These are phyloP conservation scores for Ariopsis seemanni DNA, from an alignment of 2,113 vertebrate species.

Conservation along the genomic window DNA sequence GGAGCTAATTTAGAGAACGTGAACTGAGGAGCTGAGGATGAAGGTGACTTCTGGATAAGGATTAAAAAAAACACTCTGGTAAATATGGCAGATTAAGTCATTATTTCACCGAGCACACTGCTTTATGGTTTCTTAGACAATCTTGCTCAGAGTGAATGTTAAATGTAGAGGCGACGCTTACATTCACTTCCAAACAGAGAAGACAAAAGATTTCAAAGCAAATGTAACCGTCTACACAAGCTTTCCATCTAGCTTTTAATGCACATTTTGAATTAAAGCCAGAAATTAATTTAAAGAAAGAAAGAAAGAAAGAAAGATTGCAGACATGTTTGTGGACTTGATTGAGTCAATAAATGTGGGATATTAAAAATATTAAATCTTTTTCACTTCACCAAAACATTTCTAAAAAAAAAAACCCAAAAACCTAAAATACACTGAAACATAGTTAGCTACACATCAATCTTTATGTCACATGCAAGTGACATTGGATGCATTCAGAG, in stretches of 20 bases:
- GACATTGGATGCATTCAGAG: background rate
- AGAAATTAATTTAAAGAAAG: background rate
- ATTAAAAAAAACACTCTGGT: slow-evolving; percentile 4
- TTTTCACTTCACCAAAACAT: background rate
- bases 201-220: background rate
- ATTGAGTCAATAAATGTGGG: background rate
- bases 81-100: slow-evolving; percentile 46
- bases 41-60: slow-evolving; percentile 24
- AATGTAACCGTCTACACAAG: background rate
- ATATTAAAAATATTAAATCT: background rate
- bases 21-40: background rate
- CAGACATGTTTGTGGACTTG: background rate
- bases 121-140: slow-evolving; percentile 13
- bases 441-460: background rate
- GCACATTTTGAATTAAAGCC: background rate
- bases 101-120: slow-evolving; percentile 17
- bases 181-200: background rate
- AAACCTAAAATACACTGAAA: background rate
- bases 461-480: background rate
- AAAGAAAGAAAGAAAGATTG: background rate
- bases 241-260: background rate
- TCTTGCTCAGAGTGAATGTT: slow-evolving; percentile 9
- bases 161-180: slow-evolving; percentile 14
- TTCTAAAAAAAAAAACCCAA: background rate
- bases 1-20: background rate